Base-by-base conservation (phyloP, 64 coral and sea anemone species). In the Acropora tenuis region DNA sequence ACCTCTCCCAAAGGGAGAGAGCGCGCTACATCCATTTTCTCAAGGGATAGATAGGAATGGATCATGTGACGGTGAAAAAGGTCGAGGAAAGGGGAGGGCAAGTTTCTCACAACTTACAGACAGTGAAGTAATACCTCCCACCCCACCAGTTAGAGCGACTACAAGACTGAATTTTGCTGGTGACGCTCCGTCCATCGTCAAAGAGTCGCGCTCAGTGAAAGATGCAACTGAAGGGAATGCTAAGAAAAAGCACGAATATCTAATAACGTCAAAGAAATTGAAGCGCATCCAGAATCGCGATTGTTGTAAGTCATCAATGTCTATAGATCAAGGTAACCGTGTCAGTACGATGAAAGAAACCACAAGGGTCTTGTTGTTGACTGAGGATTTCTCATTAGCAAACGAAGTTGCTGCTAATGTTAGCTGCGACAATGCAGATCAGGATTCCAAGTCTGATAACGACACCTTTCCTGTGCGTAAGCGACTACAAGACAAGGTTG, bases 41-140 rank as follows among this genome's bases (percentile, higher is more conserved):
- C 82, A 71, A 17, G 45, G 17, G 6, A 8, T 71, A 11, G 8
- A 71, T 30, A 1, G 18, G 47, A 71, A 85, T 48, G 7, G 45
- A 8, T 49, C 63, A 85, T 42, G 12, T n/a, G 59, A 66, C 2
- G 12, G 6, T 2, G 40, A 40, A 13, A 85, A 15, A n/a, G 42
- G 82, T 50, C 61, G 13, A 13, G 13, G 1, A 17, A 85, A 11
- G 4, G 46, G 50, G 18, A 85, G 50, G 13, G n/a, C 45, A 1
- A 8, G 42, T 45, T 17, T 15, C 17, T 72, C 65, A 4, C 61
- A 85, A 63, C 47, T 6, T 7, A 48, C n/a, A 65, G 82, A 85
- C 45, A 71, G 82, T 85, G 82, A 85, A 13, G 46, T 85, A 0
- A 85, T 85, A 85, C 82, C 82, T 30, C 82, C 82, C 17, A 85